Conservation (phyloP, 2,113 vertebrate species). For the Nothoprocta perdicaria region DNA sequence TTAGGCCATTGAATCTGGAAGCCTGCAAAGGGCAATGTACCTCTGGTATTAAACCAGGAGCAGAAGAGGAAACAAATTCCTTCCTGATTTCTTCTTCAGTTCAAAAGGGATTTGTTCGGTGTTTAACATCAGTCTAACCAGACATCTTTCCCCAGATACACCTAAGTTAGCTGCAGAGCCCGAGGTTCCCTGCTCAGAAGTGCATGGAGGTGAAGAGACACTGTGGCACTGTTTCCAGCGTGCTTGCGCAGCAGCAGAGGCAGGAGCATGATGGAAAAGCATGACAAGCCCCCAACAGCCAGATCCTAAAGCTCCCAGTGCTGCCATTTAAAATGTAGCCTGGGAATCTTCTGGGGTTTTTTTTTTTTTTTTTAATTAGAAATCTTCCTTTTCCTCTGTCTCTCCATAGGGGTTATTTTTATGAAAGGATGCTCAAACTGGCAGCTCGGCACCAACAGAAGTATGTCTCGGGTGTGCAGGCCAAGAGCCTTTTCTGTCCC, state of each 20-base stretch:
- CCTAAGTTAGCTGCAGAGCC: accelerated
- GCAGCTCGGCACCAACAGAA: conserved; percentile 16
- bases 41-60: not conserved
- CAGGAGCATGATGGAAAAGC: too few species aligned
- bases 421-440: conserved; percentile 14
- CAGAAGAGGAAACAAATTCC: not conserved
- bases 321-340: not conserved
- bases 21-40: not conserved
- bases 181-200: not conserved
- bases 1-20: not conserved
- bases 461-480: conserved; percentile 38
- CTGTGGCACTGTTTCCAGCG: too few species aligned
- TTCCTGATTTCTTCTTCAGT: not conserved
- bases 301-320: too few species aligned
- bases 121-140: not conserved
- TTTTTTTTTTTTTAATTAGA: not conserved
- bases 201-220: too few species aligned
- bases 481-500: conserved; percentile 50
- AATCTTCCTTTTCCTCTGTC: not conserved
- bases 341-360: not conserved
- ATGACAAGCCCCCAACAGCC: too few species aligned
- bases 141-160: not conserved
- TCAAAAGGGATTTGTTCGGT: not conserved
- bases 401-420: conserved; percentile 3
- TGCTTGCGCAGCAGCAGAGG: too few species aligned